These are phyloP conservation scores for Caenorhabditis sp. DNA, from an alignment of 2,888 invertebrate species.

Conservation along the genomic window DNA sequence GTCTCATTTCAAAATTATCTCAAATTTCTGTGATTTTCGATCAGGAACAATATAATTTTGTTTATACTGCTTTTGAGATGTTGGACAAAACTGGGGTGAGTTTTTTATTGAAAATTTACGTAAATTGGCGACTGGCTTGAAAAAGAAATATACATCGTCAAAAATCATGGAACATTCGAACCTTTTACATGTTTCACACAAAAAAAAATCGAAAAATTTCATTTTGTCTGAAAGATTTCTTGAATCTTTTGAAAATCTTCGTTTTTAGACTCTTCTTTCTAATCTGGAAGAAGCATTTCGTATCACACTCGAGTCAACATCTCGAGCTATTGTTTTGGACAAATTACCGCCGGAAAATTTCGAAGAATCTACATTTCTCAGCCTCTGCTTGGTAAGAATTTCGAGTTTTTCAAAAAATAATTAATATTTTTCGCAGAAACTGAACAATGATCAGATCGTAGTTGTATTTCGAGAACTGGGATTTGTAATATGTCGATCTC, in stretches of 20 bases:
- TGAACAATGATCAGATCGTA: conserved; percentile 47
- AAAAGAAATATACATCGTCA: too few species aligned
- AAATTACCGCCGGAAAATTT: conserved; percentile 22
- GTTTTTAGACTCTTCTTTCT: not conserved
- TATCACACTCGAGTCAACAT: conserved; percentile 16
- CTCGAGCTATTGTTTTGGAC: conserved; percentile 29
- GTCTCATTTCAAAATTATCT: conserved; percentile 52
- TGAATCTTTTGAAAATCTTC: not conserved
- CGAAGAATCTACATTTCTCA: conserved; percentile 14
- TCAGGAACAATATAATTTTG: conserved; percentile 80
- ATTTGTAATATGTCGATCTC: conserved; percentile 54
- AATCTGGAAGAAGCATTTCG: not conserved
- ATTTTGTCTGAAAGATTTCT: too few species aligned
- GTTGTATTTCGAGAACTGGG: conserved; percentile 58
- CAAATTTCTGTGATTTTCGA: conserved; percentile 77
- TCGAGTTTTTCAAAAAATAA: not conserved
- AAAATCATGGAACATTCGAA: too few species aligned
- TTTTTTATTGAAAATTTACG: not conserved
- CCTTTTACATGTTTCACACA: too few species aligned
- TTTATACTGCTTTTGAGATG: conserved; percentile 86
- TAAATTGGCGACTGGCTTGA: too few species aligned
- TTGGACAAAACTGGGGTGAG: conserved; percentile 82
- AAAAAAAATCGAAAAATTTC: too few species aligned
- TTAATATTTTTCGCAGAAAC: conserved; percentile 10
- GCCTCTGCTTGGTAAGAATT: conserved; percentile 15